These are phyloP conservation scores for Philantomba maxwellii DNA, from an alignment of 2,113 vertebrate genomes.

Conservation along the genomic window DNA sequence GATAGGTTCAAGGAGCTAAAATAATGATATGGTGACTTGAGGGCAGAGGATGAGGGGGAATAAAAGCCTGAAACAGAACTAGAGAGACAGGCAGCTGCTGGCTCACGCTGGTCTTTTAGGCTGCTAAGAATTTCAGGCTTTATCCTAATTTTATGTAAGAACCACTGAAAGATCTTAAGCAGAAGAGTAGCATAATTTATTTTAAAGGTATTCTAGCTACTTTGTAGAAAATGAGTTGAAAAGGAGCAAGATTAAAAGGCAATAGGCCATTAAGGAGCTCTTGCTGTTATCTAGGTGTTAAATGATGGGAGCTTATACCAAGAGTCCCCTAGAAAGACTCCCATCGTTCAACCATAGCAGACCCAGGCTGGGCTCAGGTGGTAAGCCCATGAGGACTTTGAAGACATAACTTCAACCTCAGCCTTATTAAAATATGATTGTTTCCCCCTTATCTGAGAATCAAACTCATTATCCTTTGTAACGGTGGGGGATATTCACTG, in stretches of 20 bases:
- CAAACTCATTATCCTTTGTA: background rate
- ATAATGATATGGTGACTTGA: background rate
- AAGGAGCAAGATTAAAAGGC: constrained; percentile 39
- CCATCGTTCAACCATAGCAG: background rate
- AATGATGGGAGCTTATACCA: background rate
- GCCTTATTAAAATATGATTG: background rate
- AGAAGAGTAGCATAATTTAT: constrained; percentile 12
- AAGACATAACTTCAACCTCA: background rate
- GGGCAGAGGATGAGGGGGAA: background rate
- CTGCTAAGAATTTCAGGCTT: background rate
- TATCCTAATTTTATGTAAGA: background rate
- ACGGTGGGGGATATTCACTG: background rate
- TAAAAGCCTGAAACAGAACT: background rate
- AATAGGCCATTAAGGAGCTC: background rate
- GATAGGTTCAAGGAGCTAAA: background rate
- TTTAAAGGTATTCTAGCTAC: constrained; percentile 23
- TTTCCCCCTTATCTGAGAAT: background rate
- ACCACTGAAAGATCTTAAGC: background rate
- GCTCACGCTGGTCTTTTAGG: background rate
- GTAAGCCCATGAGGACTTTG: background rate
- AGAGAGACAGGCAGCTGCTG: background rate
- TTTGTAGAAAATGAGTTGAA: constrained; percentile 22
- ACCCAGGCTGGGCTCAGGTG: background rate
- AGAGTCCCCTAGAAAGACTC: too few relatives aligned
- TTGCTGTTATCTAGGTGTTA: background rate